Evolutionary conservation across 2,113 vertebrate species (phyloP).

Genomic region (Ageneiosus marmoratus): DNA sequence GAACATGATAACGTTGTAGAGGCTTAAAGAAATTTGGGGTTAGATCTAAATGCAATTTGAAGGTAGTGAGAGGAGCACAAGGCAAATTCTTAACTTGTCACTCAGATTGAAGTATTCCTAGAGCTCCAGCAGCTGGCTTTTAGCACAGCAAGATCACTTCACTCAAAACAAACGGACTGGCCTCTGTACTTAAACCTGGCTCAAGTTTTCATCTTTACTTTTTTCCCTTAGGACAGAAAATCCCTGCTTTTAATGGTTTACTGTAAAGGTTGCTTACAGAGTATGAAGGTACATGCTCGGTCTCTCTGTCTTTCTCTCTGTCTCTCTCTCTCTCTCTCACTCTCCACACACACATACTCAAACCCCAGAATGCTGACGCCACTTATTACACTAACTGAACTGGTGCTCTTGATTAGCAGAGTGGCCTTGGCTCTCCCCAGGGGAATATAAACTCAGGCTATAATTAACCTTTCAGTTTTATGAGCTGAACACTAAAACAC

Average conservation of each 20-base stretch:
- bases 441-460: background rate
- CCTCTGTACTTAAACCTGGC: conserved; percentile 63
- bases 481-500: background rate
- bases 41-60: background rate
- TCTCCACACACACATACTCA: conserved; percentile 15
- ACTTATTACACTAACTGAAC: conserved; percentile 61
- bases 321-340: background rate
- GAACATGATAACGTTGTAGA: background rate
- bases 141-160: conserved; percentile 46
- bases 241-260: conserved; percentile 12
- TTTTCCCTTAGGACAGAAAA: conserved; percentile 69
- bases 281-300: background rate
- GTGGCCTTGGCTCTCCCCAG: background rate
- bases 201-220: conserved; percentile 63
- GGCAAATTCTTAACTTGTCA: conserved; percentile 56
- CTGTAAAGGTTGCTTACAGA: background rate
- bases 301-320: background rate
- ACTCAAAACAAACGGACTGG: conserved; percentile 64
- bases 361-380: conserved; percentile 51
- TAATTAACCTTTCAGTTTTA: conserved; percentile 7
- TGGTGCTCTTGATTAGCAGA: conserved; percentile 63
- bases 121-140: conserved; percentile 67
- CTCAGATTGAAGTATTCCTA: conserved; percentile 72
- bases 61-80: background rate
- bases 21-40: background rate